Base-by-base conservation (phyloP, 2,797 vertebrate species). In the Thamnophis elegans region DNA sequence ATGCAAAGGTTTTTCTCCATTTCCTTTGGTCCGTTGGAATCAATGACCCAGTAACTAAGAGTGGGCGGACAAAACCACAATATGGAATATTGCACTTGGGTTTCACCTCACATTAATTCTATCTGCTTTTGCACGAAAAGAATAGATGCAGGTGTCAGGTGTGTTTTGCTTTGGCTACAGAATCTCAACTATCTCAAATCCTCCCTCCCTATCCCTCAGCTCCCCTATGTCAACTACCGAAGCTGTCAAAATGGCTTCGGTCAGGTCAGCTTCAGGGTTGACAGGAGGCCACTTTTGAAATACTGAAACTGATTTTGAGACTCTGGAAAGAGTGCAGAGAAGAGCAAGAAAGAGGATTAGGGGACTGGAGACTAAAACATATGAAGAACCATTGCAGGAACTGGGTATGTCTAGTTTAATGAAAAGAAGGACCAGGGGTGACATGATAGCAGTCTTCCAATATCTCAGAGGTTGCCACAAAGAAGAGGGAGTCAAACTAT, bases 401-500 rank as follows among this genome's bases (percentile, higher is more conserved):
- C 0, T n/a, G 4, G 12, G 0, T n/a, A 65, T 0, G 28, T 65
- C 26, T 28, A 65, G 1, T 65, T 5, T 13, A 2, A 6, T n/a
- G 12, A n/a, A 65, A 2, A n/a, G 47, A 47, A 47, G 47, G 47
- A 3, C 47, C 5, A 47, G 5, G 47, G 47, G 47, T 47, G 47
- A 47, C 47, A 47, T 47, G 47, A 47, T 47, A 47, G 47, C 47
- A 47, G 47, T 5, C 47, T 47, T 47, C 47, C 47, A 47, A 47
- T 47, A 47, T 47, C 47, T 47, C 47, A 47, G 47, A 47, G 47
- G 47, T 47, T 47, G 47, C 47, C 47, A 47, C 47, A 47, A 47
- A 47, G 47, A 47, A 47, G 47, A 47, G 47, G 47, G 47, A 47
- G 47, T 47, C 47, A 47, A 47, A 47, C 47, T 47, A 47, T 47